Evolutionary conservation across 1,140 invertebrate genomes (phyloP).

Genomic region (Heliconius nattereri): DNA sequence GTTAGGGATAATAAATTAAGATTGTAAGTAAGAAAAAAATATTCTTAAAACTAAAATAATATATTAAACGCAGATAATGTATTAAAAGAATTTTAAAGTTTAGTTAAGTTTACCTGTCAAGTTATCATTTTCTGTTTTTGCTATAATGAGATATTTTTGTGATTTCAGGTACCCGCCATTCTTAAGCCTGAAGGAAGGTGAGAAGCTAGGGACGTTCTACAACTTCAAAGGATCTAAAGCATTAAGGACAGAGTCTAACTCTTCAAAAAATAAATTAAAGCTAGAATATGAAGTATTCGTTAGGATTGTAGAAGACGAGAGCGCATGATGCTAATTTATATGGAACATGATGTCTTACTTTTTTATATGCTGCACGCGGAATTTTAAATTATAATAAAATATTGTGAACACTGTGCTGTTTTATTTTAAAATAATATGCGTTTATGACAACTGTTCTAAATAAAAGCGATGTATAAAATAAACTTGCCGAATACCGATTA

Average conservation of each 20-base stretch:
- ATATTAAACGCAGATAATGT: too few species aligned
- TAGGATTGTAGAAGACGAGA: constrained; percentile 60
- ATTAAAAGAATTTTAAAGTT: too few species aligned
- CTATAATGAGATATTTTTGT: constrained; percentile 17
- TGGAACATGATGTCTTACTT: constrained; percentile 31
- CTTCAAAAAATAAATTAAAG: constrained; percentile 60
- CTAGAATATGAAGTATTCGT: constrained; percentile 73
- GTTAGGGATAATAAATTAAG: too few species aligned
- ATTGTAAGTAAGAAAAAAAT: too few species aligned
- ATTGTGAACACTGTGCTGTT: constrained; percentile 40
- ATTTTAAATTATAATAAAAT: constrained; percentile 55
- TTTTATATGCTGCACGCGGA: constrained; percentile 31
- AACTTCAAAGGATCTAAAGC: constrained; percentile 70
- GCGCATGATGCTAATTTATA: constrained; percentile 38
- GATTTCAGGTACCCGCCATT: constrained; percentile 65
- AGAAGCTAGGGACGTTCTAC: constrained; percentile 65
- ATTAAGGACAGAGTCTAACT: constrained; percentile 52
- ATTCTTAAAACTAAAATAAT: too few species aligned
- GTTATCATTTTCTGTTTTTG: background rate
- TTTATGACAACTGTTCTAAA: background rate
- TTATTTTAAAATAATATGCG: constrained; percentile 35
- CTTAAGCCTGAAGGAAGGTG: constrained; percentile 56
- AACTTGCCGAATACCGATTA: background rate
- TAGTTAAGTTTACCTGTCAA: too few species aligned
- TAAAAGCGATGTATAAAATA: background rate